A percentile compares a stretch with the other conserved stretches of the same genome.
Evolutionary conservation across 2,888 invertebrate species (phyloP).

Genomic region (Parnassius smintheus): DNA sequence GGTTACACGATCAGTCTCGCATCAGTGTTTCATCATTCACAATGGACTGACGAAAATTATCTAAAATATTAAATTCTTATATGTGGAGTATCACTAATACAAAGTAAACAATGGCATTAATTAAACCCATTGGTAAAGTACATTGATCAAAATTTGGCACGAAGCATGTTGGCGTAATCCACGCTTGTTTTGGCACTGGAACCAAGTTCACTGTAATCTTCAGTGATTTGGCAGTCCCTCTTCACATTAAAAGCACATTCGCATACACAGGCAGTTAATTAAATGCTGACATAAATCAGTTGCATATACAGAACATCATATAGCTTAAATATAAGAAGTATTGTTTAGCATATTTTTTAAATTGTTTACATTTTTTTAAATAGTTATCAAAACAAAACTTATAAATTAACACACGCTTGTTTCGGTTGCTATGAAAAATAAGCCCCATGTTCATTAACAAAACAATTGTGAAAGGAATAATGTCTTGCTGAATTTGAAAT

Average conservation of each 20-base stretch:
- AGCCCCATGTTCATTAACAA: no score
- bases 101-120: conserved; percentile 2
- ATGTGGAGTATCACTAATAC: background rate
- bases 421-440: no score
- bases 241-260: conserved; percentile 16
- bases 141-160: conserved; percentile 26
- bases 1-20: no score
- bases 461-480: no score
- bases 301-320: conserved; percentile 11
- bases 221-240: conserved; percentile 21
- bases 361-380: no score
- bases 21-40: no score
- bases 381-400: no score
- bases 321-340: background rate
- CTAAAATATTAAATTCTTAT: no score
- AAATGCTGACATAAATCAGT: conserved; percentile 19
- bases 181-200: conserved; percentile 22
- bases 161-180: conserved; percentile 9
- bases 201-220: conserved; percentile 23
- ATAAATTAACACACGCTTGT: no score
- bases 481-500: no score
- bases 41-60: no score
- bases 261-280: conserved; percentile 15
- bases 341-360: no score
- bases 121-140: conserved; percentile 12